Evolutionary conservation across 2,113 vertebrate genomes (phyloP), one percentile per base, ranked within the genome.

Genomic region (Colaptes auratus): DNA sequence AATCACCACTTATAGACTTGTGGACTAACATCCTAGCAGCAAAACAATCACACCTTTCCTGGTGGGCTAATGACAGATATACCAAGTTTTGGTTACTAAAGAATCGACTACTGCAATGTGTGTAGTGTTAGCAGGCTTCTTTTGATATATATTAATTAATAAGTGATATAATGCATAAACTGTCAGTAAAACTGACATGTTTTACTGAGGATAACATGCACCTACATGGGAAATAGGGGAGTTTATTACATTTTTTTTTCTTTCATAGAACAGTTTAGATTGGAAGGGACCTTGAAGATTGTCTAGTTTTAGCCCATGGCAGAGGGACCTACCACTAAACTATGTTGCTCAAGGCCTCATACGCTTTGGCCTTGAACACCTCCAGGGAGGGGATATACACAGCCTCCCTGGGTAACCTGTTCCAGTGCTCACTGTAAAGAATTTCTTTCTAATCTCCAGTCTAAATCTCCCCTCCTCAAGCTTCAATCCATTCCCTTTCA

Each of bases 131-230:
- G 55, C 31, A 64, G 69, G 33, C 9, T 48, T 76, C 27, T 89
- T 83, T 66, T 65, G 15, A 24, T 60, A 50, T 21, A 2, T 44
- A 50, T 67, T 50, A 82, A 59, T 83, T 76, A 24, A 35, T 12
- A 4, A 42, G 24, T 42, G 69, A 56, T 23, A 14, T 10, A 86
- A 80, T 50, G 67, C 5, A 48, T 13, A 64, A 69, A 18, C 9
- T 44, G 8, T 17, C 31, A 67, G 27, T 61, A 52, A 66, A 86
- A 64, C 36, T 64, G 64, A n/a, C 1, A 2, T 90, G 80, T 92
- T 96, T 95, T 92, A 84, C 69, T 87, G 76, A 86, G 33, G 39
- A 81, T 91, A 75, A 61, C 50, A 55, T 20, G 56, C 93, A 77
- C 48, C 35, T 71, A 33, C 12, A 50, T 17, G 48, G 16, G 4